phyloP scores from a whole-genome alignment of 30 jellyfish, hydroid and myxozoan species.

The Rhopilema esculentum region DNA sequence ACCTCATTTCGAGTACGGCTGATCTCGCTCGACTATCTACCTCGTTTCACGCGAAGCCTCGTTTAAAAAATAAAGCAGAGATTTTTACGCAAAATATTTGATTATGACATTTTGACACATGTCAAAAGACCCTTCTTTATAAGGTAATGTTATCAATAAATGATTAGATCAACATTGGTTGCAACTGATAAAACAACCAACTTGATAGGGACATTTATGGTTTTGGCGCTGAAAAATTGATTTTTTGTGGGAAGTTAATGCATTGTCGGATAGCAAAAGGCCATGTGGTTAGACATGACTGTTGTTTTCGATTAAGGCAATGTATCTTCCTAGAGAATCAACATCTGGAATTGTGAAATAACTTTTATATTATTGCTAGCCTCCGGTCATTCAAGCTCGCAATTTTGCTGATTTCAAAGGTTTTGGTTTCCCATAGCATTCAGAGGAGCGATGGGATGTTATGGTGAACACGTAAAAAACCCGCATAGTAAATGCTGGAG shows the following conservation, averaged over 20 bases:
- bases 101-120: neutral
- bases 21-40: neutral
- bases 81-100: conserved; percentile 1
- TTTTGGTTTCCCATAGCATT: neutral
- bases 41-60: neutral
- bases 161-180: neutral
- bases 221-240: neutral
- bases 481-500: neutral
- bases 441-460: no score
- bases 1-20: neutral
- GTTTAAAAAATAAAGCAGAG: neutral
- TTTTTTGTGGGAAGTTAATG: neutral
- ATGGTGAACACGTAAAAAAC: neutral
- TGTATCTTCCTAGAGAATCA: neutral
- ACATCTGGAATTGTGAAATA: neutral
- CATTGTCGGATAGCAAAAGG: neutral
- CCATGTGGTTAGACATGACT: neutral
- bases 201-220: neutral
- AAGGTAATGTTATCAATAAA: neutral
- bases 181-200: neutral
- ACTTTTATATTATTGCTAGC: neutral
- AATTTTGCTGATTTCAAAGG: neutral
- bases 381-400: neutral
- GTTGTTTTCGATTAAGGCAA: neutral
- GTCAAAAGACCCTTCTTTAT: neutral